Evolutionary conservation across 1,140 invertebrate genomes (phyloP), one percentile per base, ranked within the genome.

Genomic region (Pygmarrhopalites habei): DNA sequence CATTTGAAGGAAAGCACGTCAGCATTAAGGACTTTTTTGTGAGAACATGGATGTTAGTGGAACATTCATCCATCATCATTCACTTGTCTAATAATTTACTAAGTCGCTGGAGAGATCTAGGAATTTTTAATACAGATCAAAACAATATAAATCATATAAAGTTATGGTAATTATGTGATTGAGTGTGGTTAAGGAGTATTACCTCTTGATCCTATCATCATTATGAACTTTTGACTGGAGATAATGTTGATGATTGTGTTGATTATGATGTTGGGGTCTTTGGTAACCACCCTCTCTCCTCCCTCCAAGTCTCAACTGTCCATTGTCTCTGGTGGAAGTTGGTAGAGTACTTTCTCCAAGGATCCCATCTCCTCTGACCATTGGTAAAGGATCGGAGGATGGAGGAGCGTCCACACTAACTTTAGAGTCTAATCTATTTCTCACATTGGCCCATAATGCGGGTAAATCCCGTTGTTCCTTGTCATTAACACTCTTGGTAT

Each of bases 41-140:
- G n/a, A n/a, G n/a, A n/a, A n/a, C n/a, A n/a, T n/a, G n/a, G n/a
- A n/a, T n/a, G n/a, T n/a, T n/a, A n/a, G n/a, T n/a, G n/a, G n/a
- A n/a, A n/a, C n/a, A n/a, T n/a, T n/a, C n/a, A n/a, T n/a, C n/a
- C n/a, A n/a, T n/a, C n/a, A n/a, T n/a, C n/a, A n/a, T n/a, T n/a
- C n/a, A n/a, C n/a, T n/a, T 56, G 39, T 56, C 53, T 32, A 56
- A 41, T 23, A 56, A 56, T 26, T 56, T 56, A 23, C 53, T 56
- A n/a, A 56, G 35, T 39, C 53, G 32, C 23, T 35, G 29, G 2
- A 56, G 21, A 4, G 53, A 56, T 39, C 53, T n/a, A n/a, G n/a
- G n/a, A n/a, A n/a, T n/a, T n/a, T n/a, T n/a, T n/a, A n/a, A n/a
- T n/a, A n/a, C n/a, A n/a, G n/a, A n/a, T n/a, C n/a, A n/a, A n/a